These are phyloP conservation scores for Mylabris sibirica DNA, from an alignment of 2,888 invertebrate species.

Conservation along the genomic window DNA sequence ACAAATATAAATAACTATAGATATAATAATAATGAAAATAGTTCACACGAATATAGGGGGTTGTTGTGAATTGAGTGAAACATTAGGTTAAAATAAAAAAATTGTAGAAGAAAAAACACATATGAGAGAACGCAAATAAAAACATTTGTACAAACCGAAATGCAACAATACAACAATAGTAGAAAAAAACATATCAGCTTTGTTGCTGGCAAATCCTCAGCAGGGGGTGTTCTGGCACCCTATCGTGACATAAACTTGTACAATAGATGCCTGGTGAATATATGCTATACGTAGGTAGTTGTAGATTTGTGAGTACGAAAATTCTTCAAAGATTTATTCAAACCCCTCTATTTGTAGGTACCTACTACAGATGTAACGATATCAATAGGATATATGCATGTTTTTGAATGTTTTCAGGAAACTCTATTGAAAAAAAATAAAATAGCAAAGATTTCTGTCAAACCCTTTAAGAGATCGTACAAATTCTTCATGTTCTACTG, in stretches of 20 bases:
- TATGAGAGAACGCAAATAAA: too few relatives aligned
- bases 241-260: constrained; percentile 9
- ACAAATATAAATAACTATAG: not conserved
- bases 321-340: constrained; percentile 4
- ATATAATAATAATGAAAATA: not conserved
- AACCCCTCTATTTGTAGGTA: not conserved
- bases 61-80: not conserved
- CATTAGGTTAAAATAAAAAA: constrained; percentile 4
- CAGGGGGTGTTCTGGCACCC: constrained; percentile 3
- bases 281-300: not conserved
- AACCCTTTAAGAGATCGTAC: not conserved
- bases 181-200: constrained; percentile 11
- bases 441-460: not conserved
- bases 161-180: constrained; percentile 9
- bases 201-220: constrained; percentile 5
- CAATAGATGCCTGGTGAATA: not conserved
- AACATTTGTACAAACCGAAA: constrained; percentile 14
- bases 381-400: not conserved
- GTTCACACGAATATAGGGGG: constrained; percentile 5
- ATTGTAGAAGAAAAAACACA: too few relatives aligned
- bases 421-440: too few relatives aligned
- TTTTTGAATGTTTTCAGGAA: not conserved
- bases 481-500: not conserved
- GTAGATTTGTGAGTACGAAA: not conserved
- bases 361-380: not conserved